A percentile compares a stretch with the other conserved stretches of the same genome.
Evolutionary conservation across 37 sponge, comb jelly and placozoan species (phyloP).

Genomic region (Lycopodina hypogea): DNA sequence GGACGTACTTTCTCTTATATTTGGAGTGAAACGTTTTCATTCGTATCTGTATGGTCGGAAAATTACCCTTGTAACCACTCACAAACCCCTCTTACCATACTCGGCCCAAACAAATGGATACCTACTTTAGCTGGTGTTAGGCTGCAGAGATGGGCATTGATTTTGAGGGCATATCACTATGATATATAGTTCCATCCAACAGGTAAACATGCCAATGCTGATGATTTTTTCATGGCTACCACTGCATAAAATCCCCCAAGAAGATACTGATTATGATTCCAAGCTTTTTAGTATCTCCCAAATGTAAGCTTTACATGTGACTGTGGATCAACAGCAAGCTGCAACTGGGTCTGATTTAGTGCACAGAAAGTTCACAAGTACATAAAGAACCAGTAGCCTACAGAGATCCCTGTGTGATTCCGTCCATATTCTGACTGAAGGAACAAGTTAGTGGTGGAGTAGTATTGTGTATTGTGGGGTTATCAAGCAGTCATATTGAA

Average conservation of each 20-base stretch:
- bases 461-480: constrained; percentile 1
- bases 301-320: background rate
- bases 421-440: background rate
- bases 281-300: background rate
- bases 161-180: too few species aligned
- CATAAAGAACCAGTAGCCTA: constrained; percentile 47
- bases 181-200: background rate
- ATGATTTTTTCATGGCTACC: constrained; percentile 4
- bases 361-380: constrained; percentile 8
- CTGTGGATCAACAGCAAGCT: background rate
- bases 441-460: background rate
- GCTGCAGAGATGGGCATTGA: too few species aligned
- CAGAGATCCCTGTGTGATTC: background rate
- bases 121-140: background rate
- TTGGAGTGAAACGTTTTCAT: too few species aligned
- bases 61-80: too few species aligned
- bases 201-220: constrained; percentile 13
- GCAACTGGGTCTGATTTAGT: background rate
- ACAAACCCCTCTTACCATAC: too few species aligned
- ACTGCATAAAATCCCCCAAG: background rate
- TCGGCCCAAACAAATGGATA: background rate
- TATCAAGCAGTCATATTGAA: background rate
- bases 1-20: too few species aligned
- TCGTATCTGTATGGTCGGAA: too few species aligned
- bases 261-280: background rate